Evolutionary conservation across 1,140 invertebrate species (phyloP).

Genomic region (Macrocentrus cingulum): DNA sequence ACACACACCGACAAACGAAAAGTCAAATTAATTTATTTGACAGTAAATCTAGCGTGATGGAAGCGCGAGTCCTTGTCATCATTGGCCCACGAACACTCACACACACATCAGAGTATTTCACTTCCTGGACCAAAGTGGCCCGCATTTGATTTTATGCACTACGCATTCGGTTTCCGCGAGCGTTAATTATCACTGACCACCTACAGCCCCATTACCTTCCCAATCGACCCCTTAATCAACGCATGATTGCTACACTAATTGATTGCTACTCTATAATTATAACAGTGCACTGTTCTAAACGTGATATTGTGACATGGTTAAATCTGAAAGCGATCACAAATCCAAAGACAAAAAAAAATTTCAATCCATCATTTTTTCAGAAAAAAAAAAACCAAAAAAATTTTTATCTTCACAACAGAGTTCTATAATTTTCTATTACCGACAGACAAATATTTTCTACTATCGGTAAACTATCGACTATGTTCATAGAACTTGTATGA

Average conservation of each 20-base stretch:
- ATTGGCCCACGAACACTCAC: not conserved
- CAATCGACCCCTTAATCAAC: slow-evolving; percentile 60
- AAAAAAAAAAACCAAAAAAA: not conserved
- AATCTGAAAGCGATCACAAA: not conserved
- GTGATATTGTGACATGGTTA: slow-evolving; percentile 47
- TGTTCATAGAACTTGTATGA: too few species aligned
- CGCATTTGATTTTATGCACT: slow-evolving; percentile 57
- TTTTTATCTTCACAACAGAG: too few species aligned
- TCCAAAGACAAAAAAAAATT: not conserved
- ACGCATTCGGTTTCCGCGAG: slow-evolving; percentile 54
- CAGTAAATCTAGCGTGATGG: too few species aligned
- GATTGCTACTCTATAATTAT: slow-evolving; percentile 60
- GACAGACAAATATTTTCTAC: too few species aligned
- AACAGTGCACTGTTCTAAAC: slow-evolving; percentile 54
- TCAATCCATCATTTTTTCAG: not conserved
- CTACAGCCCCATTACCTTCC: slow-evolving; percentile 58
- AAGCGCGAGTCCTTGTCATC: slow-evolving; percentile 10
- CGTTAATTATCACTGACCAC: slow-evolving; percentile 60
- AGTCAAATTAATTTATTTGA: too few species aligned
- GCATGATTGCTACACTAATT: slow-evolving; percentile 60
- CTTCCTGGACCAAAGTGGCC: slow-evolving; percentile 47
- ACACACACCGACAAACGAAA: not conserved
- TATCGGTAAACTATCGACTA: too few species aligned
- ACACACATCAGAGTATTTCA: slow-evolving; percentile 31
- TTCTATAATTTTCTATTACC: too few species aligned